Percentiles rank a stretch among this genome's conserved stretches.
These are phyloP conservation scores for Oreochromis tanganicae DNA, from an alignment of 2,113 vertebrate genomes.

Conservation along the genomic window DNA sequence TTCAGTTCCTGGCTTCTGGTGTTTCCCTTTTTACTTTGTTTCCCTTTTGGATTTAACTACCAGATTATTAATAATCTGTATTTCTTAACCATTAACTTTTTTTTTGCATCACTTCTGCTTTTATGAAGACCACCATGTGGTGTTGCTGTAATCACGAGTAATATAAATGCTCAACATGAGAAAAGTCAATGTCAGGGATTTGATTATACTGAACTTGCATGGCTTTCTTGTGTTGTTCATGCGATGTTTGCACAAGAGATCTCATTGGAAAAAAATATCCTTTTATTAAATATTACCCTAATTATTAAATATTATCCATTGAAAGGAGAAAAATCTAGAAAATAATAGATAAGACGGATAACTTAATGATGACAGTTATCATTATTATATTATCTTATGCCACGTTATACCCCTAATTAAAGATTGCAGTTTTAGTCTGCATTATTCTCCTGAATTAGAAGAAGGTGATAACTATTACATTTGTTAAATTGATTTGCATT, in stretches of 20 bases:
- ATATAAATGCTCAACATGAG: neutral
- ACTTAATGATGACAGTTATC: no score
- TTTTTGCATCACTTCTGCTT: neutral
- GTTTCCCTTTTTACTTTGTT: neutral
- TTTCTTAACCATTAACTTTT: neutral
- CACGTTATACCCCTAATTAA: no score
- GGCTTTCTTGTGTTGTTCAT: neutral
- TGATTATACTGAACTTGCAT: neutral
- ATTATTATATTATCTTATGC: no score
- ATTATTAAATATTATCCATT: neutral
- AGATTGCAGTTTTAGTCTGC: no score
- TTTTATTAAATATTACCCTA: neutral
- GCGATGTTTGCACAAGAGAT: neutral
- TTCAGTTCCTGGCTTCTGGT: neutral
- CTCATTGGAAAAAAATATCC: neutral
- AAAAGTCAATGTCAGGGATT: neutral
- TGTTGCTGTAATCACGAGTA: neutral
- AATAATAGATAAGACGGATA: neutral
- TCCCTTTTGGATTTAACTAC: neutral
- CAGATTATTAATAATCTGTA: rapidly evolving
- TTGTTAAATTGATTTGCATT: no score
- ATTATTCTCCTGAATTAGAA: no score
- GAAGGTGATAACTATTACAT: no score
- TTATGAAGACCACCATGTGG: neutral
- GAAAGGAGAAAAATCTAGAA: neutral